Evolutionary conservation across 2,113 vertebrate species (phyloP), one percentile per base, ranked within the genome.

Genomic region (Tragelaphus strepsiceros): DNA sequence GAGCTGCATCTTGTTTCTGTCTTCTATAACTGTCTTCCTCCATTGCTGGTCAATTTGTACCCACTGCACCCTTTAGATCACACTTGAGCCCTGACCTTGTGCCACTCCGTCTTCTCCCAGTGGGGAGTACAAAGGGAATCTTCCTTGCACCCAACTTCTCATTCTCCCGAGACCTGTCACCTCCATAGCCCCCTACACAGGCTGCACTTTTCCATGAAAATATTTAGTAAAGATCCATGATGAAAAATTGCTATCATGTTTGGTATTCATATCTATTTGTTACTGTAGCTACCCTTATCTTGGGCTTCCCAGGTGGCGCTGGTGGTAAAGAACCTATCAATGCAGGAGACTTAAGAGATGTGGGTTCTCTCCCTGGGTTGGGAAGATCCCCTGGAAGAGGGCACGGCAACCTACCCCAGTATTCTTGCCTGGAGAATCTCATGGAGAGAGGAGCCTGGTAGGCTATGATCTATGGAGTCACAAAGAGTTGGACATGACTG

Each of bases 351-450:
- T 22, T 22, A 71, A 39, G n/a, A 39, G 67, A 74, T 74, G 10
- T 0, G 1, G n/a, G 67, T 74, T 74, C 67, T 74, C 6, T 74
- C 67, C 10, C n/a, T 74, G 67, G 67, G 19, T 74, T 0, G 0
- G n/a, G 19, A 74, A 74, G 67, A 74, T 74, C 67, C 67, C n/a
- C n/a, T 74, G n/a, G 35, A 39, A 35, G n/a, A 39, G n/a, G n/a
- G 19, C 67, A 22, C 13, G 67, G 67, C 10, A 74, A 74, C n/a
- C n/a, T 35, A 39, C 67, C 19, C 67, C 10, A 12, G n/a, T 39
- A 39, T 39, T 74, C n/a, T 74, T 74, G n/a, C n/a, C n/a, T 74
- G 19, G 67, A 74, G n/a, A 39, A 39, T 74, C 67, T 39, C n/a
- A 74, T 39, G 67, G 19, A 39, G 6, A 74, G n/a, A 39, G 67